Percentiles rank a stretch among this genome's conserved stretches.
These are phyloP conservation scores for Leptinotarsa lineolata DNA, from an alignment of 1,140 invertebrate species.

Conservation along the genomic window DNA sequence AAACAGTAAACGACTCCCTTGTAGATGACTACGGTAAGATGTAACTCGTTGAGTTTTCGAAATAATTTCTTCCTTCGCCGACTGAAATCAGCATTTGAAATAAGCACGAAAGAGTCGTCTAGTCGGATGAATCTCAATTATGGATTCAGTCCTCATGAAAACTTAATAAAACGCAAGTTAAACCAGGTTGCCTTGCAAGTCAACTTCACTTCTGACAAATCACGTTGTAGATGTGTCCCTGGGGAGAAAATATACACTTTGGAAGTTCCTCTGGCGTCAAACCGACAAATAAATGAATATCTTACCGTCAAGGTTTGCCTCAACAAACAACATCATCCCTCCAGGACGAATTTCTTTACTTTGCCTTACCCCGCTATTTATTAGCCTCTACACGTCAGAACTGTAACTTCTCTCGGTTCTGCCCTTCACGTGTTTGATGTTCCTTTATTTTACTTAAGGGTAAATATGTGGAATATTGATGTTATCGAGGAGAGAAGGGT, in stretches of 20 bases:
- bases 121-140: conserved; percentile 15
- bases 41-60: background rate
- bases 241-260: conserved; percentile 25
- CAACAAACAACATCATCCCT: conserved; percentile 27
- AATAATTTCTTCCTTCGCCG: background rate
- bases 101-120: conserved; percentile 11
- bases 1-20: too few species aligned
- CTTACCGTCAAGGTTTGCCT: conserved; percentile 26
- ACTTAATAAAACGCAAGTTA: conserved; percentile 20
- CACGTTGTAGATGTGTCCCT: conserved; percentile 18
- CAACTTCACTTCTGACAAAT: conserved; percentile 25
- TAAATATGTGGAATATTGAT: conserved; percentile 12
- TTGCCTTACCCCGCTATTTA: conserved; percentile 13
- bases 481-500: conserved; percentile 4
- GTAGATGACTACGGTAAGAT: too few species aligned
- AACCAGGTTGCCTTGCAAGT: conserved; percentile 1
- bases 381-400: conserved; percentile 16
- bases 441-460: conserved; percentile 9
- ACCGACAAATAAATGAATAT: conserved; percentile 27
- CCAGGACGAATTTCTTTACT: conserved; percentile 22
- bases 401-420: conserved; percentile 7
- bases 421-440: conserved; percentile 17
- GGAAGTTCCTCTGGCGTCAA: conserved; percentile 18
- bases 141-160: conserved; percentile 23
- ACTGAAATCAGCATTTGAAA: conserved; percentile 3